These are phyloP conservation scores for Pundamilia nyererei DNA, from an alignment of 2,113 vertebrate species.

Conservation along the genomic window DNA sequence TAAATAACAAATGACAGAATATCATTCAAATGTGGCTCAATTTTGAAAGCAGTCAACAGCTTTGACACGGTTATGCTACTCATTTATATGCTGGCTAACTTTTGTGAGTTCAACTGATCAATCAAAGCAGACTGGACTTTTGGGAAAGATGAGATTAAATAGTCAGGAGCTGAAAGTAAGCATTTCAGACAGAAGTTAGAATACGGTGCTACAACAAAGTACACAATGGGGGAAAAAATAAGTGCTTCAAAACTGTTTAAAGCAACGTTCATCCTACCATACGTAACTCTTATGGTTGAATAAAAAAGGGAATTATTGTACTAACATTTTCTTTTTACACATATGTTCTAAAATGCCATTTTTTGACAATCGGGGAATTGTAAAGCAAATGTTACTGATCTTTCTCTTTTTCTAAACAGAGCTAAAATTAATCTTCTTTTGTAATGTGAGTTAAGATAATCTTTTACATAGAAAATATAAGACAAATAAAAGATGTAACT, in stretches of 20 bases:
- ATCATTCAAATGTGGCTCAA: neutral
- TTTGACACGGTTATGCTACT: neutral
- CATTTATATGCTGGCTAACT: neutral
- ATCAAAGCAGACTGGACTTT: neutral
- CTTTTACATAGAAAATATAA: neutral
- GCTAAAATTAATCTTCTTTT: neutral
- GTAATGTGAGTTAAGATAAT: neutral
- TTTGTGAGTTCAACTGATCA: neutral
- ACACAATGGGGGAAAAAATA: neutral
- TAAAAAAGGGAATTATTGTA: accelerated
- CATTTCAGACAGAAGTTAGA: neutral
- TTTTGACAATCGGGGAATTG: neutral
- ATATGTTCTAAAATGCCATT: accelerated
- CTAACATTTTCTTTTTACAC: neutral
- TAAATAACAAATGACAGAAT: neutral
- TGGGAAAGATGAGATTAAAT: neutral
- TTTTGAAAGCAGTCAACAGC: neutral
- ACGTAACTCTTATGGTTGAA: neutral
- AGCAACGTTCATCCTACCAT: neutral
- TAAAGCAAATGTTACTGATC: neutral
- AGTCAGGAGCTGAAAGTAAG: neutral
- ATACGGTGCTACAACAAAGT: neutral
- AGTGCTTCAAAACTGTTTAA: neutral
- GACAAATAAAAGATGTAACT: neutral
- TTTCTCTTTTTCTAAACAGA: neutral